Evolutionary conservation across 2,888 invertebrate genomes (phyloP).

Genomic region (Lamellibrachia columna): DNA sequence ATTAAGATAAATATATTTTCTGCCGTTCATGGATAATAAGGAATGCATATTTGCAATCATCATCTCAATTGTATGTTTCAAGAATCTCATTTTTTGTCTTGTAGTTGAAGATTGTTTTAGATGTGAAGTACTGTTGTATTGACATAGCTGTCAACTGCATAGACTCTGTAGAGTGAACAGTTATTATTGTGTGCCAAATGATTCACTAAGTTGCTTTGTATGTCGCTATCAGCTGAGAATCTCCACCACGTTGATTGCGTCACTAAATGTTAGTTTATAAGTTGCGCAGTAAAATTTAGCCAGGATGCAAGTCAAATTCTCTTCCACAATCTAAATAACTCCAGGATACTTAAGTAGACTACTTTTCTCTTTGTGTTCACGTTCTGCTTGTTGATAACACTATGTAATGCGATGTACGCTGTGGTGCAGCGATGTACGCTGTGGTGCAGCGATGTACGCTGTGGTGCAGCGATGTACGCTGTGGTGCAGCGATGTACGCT

Average conservation of each 20-base stretch:
- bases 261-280: background rate
- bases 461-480: no score
- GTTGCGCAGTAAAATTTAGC: background rate
- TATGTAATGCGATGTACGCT: no score
- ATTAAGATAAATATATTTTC: background rate
- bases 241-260: background rate
- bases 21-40: background rate
- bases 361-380: background rate
- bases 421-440: no score
- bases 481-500: no score
- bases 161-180: background rate
- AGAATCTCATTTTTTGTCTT: background rate
- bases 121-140: background rate
- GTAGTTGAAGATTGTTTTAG: background rate
- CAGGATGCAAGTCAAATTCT: background rate
- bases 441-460: no score
- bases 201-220: background rate
- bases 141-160: background rate
- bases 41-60: background rate
- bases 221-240: background rate
- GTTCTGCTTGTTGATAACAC: background rate
- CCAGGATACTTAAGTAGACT: background rate
- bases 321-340: background rate
- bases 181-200: constrained; percentile 3
- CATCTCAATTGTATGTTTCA: background rate